A percentile compares a stretch with the other conserved stretches of the same genome.
Evolutionary conservation across 2,888 invertebrate species (phyloP).

Genomic region (Selenia dentaria): DNA sequence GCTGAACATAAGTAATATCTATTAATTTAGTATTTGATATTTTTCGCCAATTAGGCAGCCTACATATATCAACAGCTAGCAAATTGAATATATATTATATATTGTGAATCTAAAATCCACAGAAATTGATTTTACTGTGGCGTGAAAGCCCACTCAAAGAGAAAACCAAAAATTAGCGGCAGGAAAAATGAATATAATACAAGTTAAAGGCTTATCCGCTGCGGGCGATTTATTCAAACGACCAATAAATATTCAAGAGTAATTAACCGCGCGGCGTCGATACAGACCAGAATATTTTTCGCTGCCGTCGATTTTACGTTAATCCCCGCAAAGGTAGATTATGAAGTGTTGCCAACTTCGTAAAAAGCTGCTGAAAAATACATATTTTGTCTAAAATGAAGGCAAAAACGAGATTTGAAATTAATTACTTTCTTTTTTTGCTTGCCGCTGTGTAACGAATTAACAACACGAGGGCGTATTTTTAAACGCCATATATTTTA

Average conservation of each 20-base stretch:
- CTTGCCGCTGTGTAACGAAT: conserved; percentile 32
- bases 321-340: conserved; percentile 75
- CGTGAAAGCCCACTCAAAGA: conserved; percentile 36
- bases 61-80: no score
- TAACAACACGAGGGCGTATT: conserved; percentile 32
- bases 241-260: conserved; percentile 83
- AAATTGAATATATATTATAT: conserved; percentile 3
- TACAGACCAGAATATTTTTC: conserved; percentile 65
- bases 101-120: conserved; percentile 4
- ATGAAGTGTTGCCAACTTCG: conserved; percentile 65
- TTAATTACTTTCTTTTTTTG: conserved; percentile 41
- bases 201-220: conserved; percentile 73
- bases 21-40: no score
- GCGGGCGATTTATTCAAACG: conserved; percentile 79
- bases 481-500: conserved; percentile 19
- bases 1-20: no score
- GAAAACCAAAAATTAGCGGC: conserved; percentile 52
- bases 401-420: conserved; percentile 42
- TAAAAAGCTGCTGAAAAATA: conserved; percentile 53
- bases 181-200: conserved; percentile 68
- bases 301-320: conserved; percentile 68
- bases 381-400: conserved; percentile 51
- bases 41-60: no score
- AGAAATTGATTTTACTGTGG: conserved; percentile 26
- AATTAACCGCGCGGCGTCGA: conserved; percentile 74